phyloP scores from a whole-genome alignment of 2,113 vertebrate genomes.

The Vulpes ferrilata region DNA sequence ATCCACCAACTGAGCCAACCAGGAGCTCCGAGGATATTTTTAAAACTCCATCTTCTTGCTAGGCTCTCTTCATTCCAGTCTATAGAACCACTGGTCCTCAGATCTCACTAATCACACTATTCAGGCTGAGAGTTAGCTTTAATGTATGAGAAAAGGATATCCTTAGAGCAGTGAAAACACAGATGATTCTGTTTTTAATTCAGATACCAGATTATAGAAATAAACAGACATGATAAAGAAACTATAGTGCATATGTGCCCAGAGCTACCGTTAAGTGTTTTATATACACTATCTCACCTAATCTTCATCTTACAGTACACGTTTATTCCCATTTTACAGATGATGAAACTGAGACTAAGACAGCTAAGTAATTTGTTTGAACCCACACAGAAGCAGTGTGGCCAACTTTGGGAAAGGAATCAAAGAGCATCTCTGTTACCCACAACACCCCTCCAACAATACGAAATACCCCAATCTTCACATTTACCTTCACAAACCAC shows the following conservation, averaged over 20 bases:
- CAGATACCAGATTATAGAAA: not conserved
- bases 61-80: not conserved
- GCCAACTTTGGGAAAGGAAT: not conserved
- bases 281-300: not conserved
- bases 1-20: not conserved
- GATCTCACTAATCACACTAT: not conserved
- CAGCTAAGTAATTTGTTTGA: not conserved
- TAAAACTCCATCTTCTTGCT: not conserved
- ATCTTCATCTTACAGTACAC: not conserved
- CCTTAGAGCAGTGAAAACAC: not conserved
- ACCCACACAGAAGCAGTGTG: not conserved
- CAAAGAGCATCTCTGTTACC: not conserved
- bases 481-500: not conserved
- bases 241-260: too few relatives aligned
- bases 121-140: not conserved
- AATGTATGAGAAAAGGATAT: not conserved
- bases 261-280: not conserved
- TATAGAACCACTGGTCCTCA: not conserved
- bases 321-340: constrained; percentile 12
- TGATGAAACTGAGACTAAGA: constrained; percentile 20
- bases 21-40: not conserved
- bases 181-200: not conserved
- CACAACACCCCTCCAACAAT: not conserved
- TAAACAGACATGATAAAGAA: not conserved
- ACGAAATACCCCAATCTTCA: not conserved